Evolutionary conservation across 2,113 vertebrate species (phyloP), one percentile per base, ranked within the genome.

Genomic region (Corythornis cristatus): DNA sequence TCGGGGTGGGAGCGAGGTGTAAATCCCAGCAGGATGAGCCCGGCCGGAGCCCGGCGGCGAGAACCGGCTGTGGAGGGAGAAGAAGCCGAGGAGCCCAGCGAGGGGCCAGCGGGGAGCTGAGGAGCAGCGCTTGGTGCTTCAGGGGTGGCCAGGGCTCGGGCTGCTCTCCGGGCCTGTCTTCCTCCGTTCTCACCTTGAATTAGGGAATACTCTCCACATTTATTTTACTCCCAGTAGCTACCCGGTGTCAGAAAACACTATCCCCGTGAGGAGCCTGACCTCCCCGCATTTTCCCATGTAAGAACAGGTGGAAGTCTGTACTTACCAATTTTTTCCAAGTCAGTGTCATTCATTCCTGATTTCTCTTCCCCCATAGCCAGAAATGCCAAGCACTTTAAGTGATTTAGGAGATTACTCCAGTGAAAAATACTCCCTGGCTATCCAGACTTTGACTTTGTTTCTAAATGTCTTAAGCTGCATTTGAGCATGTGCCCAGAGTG

Each of bases 381-480:
- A 66, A 68, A 35, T 42, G 26, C 37, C 18, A 15, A 48, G 50
- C 3, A 0, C 12, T 75, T 33, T 9, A 60, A 66, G 28, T 35
- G 40, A 83, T 48, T n/a, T 29, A 53, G 22, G 21, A 68, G 28
- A 56, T 35, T n/a, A 42, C 5, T 79, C 12, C 62, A 18, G 12
- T 12, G 48, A 0, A 0, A 57, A 53, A 78, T 7, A 9, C 35
- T 18, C 29, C 45, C 37, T 62, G 15, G 5, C 28, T 2, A 0
- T 6, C 71, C 9, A 1, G 20, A 56, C 25, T 48, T 42, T 19
- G 33, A 23, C 46, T 81, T 43, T 42, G 64, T 45, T 72, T 35
- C 25, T 13, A 19, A 50, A 40, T 33, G 28, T 33, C 53, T 40
- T 78, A 64, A 87, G 4, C 51, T 58, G 31, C 29, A 6, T 54